Evolutionary conservation across 2,113 vertebrate genomes (phyloP), one percentile per base, ranked within the genome.

Genomic region (Haemorhous mexicanus): DNA sequence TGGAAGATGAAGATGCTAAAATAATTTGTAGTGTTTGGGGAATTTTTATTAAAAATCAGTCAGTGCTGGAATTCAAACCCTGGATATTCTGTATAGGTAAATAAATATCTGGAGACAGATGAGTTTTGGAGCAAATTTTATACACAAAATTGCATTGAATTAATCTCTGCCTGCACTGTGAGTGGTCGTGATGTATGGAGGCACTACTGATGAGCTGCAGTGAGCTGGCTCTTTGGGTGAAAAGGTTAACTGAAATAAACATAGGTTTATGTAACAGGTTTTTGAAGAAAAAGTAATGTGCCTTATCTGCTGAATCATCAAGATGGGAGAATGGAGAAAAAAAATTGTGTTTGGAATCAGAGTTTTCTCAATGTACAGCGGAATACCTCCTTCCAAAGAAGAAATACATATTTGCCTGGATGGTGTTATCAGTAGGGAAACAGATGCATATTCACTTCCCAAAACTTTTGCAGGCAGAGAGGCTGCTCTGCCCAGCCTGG

Each of bases 161-260:
- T 87, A 81, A 95, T 95, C 49, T 92, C 74, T 83, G 68, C 67
- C 63, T 77, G 35, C 46, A 35, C 33, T 94, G 49, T 56, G 55
- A 1, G 3, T 6, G 17, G 15, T 22, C 88, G 21, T 93, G 78
- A 82, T 86, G 88, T 93, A 89, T 22, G 49, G 63, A 86, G 56
- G n/a, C 59, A 62, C 77, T 92, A 87, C 43, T 92, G 72, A 92
- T 80, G 78, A 96, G 43, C 77, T 84, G 59, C 39, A 50, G 27
- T 68, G 81, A 91, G 28, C 37, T 80, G 55, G 87, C 70, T 91
- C 43, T 90, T 93, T 53, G 70, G 75, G 43, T 92, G 78, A 70
- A 96, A 96, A 97, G 55, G 81, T 95, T 93, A 97, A 75, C 67
- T 89, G 92, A 87, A 83, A 95, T 87, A 83, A 82, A 58, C 53